Percentiles rank a stretch among this genome's conserved stretches.
phyloP scores from a whole-genome alignment of 1,140 invertebrate genomes.

The Rhagoletis pomonella region DNA sequence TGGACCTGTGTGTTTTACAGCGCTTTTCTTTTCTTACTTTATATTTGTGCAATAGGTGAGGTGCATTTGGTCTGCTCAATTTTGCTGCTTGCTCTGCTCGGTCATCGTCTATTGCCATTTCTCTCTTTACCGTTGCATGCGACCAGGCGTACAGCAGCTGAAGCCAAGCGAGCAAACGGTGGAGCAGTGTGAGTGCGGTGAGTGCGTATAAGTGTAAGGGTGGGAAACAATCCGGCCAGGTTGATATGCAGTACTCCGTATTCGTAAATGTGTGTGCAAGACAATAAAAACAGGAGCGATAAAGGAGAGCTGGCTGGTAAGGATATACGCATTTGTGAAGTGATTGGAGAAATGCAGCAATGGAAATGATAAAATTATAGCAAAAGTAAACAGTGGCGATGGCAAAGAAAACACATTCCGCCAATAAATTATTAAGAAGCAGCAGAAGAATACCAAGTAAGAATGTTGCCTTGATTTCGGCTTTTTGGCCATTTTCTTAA shows the following conservation, averaged over 20 bases:
- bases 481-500: not conserved
- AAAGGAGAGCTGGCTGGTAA: not conserved
- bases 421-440: not conserved
- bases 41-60: not conserved
- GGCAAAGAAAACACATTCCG: not conserved
- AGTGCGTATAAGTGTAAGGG: not conserved
- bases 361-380: not conserved
- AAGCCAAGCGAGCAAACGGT: not conserved
- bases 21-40: conserved; percentile 15
- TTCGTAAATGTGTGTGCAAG: not conserved
- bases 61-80: conserved; percentile 41
- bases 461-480: no score
- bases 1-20: not conserved
- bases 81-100: not conserved
- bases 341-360: conserved; percentile 40
- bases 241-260: not conserved
- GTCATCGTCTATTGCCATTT: conserved; percentile 21
- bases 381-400: not conserved
- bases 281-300: not conserved
- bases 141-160: conserved; percentile 8
- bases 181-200: not conserved
- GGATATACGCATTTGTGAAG: not conserved
- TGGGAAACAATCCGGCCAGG: not conserved
- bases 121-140: conserved; percentile 23
- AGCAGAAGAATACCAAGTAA: no score